Evolutionary conservation across 2,797 vertebrate genomes (phyloP).

Genomic region (Phrynocephalus guinanensis): DNA sequence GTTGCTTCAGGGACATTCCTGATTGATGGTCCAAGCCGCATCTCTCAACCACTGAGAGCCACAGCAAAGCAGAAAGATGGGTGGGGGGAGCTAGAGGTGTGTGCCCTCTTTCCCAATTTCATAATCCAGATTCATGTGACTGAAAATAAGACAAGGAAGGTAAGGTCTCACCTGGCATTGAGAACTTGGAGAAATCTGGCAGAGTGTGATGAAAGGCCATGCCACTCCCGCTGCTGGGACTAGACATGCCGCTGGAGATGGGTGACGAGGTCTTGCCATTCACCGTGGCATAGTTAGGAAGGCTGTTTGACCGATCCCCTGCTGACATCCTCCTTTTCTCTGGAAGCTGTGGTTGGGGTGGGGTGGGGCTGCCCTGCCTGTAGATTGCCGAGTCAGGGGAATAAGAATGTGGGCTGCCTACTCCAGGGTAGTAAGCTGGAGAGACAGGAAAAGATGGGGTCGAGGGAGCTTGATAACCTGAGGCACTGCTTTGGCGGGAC

Average conservation of each 20-base stretch:
- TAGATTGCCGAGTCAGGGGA: conserved; percentile 83
- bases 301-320: conserved; percentile 88
- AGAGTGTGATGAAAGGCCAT: conserved; percentile 92
- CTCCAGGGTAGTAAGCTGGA: conserved; percentile 83
- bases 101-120: no score
- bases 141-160: background rate
- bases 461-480: conserved; percentile 93
- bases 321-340: conserved; percentile 94
- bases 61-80: background rate
- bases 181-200: conserved; percentile 95
- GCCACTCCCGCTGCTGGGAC: conserved; percentile 77
- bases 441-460: conserved; percentile 93
- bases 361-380: conserved; percentile 86
- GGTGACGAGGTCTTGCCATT: conserved; percentile 92
- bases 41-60: background rate
- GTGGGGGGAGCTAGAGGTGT: background rate
- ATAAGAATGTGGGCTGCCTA: conserved; percentile 77
- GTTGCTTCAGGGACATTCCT: conserved; percentile 1
- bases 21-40: background rate
- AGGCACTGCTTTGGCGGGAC: conserved; percentile 94
- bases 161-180: conserved; percentile 86
- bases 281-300: conserved; percentile 88
- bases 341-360: conserved; percentile 85
- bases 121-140: background rate
- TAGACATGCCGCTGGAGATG: conserved; percentile 82